Conservation (phyloP, 2,797 vertebrate genomes). For the Threskiornis aethiopicus region DNA sequence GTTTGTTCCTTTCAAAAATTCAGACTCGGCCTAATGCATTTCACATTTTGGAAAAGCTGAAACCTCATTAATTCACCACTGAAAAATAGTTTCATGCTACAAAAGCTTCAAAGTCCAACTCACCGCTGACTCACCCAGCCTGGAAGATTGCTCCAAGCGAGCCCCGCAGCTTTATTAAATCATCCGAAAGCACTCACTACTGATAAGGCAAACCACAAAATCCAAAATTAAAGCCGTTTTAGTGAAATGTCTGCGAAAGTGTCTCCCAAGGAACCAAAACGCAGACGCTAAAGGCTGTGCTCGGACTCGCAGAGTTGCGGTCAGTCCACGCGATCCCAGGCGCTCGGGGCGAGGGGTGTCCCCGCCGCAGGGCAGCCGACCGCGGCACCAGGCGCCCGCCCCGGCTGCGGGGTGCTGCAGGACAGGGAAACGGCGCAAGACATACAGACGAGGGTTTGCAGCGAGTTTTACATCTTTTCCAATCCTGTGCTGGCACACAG, state of each 20-base stretch:
- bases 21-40: neutral
- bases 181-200: neutral
- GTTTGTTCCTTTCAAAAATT: neutral
- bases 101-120: neutral
- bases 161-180: fast-evolving
- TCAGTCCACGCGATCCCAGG: neutral
- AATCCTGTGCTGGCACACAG: neutral
- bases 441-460: neutral
- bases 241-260: neutral
- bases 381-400: neutral
- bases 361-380: fast-evolving
- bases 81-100: neutral
- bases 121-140: neutral
- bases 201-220: neutral
- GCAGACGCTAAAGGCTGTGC: fast-evolving
- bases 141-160: neutral
- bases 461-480: neutral
- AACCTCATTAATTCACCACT: slow-evolving; percentile 14
- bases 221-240: neutral
- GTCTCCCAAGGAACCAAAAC: neutral
- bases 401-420: neutral
- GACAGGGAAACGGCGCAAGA: neutral
- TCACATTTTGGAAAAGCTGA: neutral
- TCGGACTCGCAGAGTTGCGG: neutral
- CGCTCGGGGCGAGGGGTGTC: neutral